Evolutionary conservation across 2,888 invertebrate species (phyloP).

Genomic region (Andrena praecox): DNA sequence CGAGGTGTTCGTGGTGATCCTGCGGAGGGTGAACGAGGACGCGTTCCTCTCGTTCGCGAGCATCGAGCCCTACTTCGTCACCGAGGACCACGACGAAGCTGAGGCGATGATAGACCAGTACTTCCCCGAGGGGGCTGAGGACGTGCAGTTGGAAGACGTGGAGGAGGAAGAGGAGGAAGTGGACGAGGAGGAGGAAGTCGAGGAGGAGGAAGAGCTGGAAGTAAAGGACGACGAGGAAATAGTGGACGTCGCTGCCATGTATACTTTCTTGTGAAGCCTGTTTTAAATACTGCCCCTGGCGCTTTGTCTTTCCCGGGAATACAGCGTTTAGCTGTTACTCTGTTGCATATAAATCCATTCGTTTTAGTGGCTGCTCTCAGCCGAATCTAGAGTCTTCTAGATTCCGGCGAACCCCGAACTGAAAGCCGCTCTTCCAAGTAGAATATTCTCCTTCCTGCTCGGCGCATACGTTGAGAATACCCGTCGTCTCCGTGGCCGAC

Average conservation of each 20-base stretch:
- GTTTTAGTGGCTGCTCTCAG: not conserved
- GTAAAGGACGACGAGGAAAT: not conserved
- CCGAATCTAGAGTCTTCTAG: too few relatives aligned
- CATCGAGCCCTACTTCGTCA: conserved; percentile 89
- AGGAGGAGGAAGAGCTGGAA: conserved; percentile 24
- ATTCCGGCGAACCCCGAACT: not conserved
- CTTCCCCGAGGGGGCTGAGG: conserved; percentile 86
- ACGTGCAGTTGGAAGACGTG: conserved; percentile 38
- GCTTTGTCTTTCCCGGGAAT: not conserved
- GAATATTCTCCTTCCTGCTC: not conserved
- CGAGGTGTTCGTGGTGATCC: conserved; percentile 87
- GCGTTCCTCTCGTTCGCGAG: conserved; percentile 88
- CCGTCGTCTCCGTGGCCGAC: not conserved
- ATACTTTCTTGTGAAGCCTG: not conserved
- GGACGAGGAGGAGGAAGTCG: conserved; percentile 55
- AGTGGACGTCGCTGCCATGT: not conserved
- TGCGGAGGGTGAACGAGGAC: conserved; percentile 88
- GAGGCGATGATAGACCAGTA: conserved; percentile 88
- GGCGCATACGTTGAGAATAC: too few relatives aligned
- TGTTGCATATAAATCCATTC: not conserved
- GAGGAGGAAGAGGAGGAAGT: conserved; percentile 49
- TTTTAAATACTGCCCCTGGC: not conserved
- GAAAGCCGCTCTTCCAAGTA: not conserved
- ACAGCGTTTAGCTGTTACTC: not conserved
- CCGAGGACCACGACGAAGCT: conserved; percentile 89